Base-by-base conservation (phyloP, 1,140 invertebrate genomes). In the Saccostrea glomerata region DNA sequence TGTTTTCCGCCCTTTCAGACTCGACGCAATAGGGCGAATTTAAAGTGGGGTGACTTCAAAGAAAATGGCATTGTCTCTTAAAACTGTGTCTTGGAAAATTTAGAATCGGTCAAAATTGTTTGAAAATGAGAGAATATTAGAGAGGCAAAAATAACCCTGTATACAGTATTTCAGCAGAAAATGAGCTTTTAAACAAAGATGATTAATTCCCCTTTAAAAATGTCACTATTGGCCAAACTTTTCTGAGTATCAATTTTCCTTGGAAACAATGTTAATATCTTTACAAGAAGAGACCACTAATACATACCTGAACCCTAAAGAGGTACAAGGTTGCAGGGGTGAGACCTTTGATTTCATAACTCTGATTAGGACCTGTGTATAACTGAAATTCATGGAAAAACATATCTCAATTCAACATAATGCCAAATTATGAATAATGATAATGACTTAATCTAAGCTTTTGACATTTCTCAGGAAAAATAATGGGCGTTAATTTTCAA, bases 321-420 rank as follows among this genome's bases (percentile, higher is more conserved):
- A 96, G 97, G 94, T 98, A 98, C 17, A 96, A 95, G 25, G 97
- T 97, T 86, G 97, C 97, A 84, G 98, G 97, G 86, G 98, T 95
- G 86, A 98, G 95, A 89, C 96, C 96, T 92, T 96, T 96, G n/a
- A 97, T 96, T 92, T 98, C 97, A 92, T 96, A 96, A 88, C 92
- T 96, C 6, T 95, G 95, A 82, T 92, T 93, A 87, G 95, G 91
- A 87, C 96, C 96, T 88, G 92, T 91, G 90, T 95, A 96, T 60
- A 96, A 90, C 95, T 95, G 94, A n/a, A 92, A 92, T 82, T 77
- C 86, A 87, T 30, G 86, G 66, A 89, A 20, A 5, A 86, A 82
- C 40, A 7, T 6, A 2, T 20, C 2, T 11, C 7, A 70, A 3
- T 70, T 25, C 1, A 25, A 70, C 20, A 70, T 6, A 36, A 82